Conservation (phyloP, 2,113 vertebrate species). For the Salvelinus fontinalis region DNA sequence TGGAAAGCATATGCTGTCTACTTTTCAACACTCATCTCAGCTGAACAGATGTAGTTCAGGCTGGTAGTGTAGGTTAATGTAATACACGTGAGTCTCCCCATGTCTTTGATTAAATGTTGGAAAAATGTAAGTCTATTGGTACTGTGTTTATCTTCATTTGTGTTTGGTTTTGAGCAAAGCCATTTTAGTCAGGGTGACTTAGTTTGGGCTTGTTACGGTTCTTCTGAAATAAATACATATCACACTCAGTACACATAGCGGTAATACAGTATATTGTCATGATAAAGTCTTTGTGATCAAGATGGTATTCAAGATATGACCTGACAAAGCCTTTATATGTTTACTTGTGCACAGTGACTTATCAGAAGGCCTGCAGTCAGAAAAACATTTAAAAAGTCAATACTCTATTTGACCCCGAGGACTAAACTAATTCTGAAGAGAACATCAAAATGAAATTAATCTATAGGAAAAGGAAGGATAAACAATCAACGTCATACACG, state of each 20-base stretch:
- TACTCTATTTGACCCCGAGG: conserved; percentile 14
- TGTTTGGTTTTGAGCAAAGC: neutral
- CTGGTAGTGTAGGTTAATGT: neutral
- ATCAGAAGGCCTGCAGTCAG: no score
- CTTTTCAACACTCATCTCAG: conserved; percentile 43
- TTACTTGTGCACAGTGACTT: neutral
- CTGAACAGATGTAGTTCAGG: conserved; percentile 19
- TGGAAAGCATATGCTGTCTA: conserved; percentile 58
- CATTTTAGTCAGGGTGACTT: neutral
- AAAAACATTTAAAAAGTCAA: conserved; percentile 7
- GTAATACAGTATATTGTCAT: neutral
- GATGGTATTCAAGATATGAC: no score
- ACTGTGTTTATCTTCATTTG: no score
- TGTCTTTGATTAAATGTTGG: neutral
- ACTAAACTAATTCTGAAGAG: conserved; percentile 12
- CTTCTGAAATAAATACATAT: neutral
- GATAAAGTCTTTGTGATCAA: neutral
- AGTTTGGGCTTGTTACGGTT: neutral
- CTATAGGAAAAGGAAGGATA: neutral
- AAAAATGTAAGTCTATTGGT: neutral
- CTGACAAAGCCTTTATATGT: neutral
- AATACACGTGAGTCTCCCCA: neutral
- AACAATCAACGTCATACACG: neutral
- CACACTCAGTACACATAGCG: neutral
- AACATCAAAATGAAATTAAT: conserved; percentile 23